phyloP scores from a whole-genome alignment of 1,140 invertebrate species.

The Tetragonula clypearis region DNA sequence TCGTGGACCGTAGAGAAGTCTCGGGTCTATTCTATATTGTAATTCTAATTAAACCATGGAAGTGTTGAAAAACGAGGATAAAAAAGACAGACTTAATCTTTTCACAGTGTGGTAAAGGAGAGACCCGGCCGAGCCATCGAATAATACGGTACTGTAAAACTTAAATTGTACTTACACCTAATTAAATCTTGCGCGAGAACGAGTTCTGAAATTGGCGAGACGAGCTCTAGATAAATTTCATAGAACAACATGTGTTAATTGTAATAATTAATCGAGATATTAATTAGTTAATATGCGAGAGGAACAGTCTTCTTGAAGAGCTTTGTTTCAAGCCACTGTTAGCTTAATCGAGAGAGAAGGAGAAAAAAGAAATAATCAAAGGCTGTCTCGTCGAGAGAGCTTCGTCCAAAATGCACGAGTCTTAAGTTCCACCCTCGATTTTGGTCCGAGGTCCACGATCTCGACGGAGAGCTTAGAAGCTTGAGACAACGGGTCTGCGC shows the following conservation, averaged over 20 bases:
- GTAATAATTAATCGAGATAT: too few relatives aligned
- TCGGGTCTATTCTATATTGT: background rate
- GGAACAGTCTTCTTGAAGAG: too few relatives aligned
- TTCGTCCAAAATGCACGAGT: slow-evolving; percentile 31
- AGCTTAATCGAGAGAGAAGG: background rate
- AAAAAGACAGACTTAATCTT: background rate
- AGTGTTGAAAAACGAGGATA: background rate
- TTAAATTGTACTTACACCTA: background rate
- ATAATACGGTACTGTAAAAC: background rate
- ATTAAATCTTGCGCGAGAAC: too few relatives aligned
- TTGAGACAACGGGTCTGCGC: slow-evolving; percentile 67
- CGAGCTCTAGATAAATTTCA: too few relatives aligned
- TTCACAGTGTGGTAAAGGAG: background rate
- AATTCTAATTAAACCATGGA: background rate
- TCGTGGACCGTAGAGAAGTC: background rate
- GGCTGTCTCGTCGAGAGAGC: background rate
- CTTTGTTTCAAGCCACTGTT: background rate
- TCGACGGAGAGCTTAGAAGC: slow-evolving; percentile 42
- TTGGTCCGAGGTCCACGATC: slow-evolving; percentile 30
- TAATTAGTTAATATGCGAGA: too few relatives aligned
- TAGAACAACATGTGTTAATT: too few relatives aligned
- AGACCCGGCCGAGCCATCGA: background rate
- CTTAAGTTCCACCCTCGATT: slow-evolving; percentile 24
- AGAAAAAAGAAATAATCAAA: background rate
- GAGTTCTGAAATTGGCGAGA: too few relatives aligned